Evolutionary conservation across 2,888 invertebrate species (phyloP), one percentile per base, ranked within the genome.

Genomic region (Coremacera marginata): DNA sequence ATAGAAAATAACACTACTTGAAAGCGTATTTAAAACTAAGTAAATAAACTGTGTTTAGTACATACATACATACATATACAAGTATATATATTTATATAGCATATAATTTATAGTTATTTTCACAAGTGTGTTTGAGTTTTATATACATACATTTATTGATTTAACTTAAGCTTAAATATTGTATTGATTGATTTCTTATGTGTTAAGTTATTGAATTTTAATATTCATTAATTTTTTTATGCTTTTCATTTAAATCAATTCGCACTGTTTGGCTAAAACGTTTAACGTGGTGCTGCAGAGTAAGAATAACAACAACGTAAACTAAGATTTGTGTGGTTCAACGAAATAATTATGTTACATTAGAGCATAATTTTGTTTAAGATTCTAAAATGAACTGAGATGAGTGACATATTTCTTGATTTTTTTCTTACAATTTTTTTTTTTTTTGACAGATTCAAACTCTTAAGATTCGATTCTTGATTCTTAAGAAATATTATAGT

Each of bases 21-120:
- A 51, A 73, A 62, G 44, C 49, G 25, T 72, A 44, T 44, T 62
- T 49, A 72, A 27, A 72, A 72, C 72, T 63, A 73, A 31, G 63
- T 51, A 73, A 63, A 63, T 63, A 31, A 73, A 63, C 31, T 73
- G 49, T 73, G 73, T 63, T 57, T 71, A 49, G 51, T 51, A 68
- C 44, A 68, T 68, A 71, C 9, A 22, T 51, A 51, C 22, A 31
- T 68, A 52, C 25, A 68, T 19, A 68, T 68, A 70, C 8, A 22
- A 22, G n/a, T n/a, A n/a, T n/a, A n/a, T n/a, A n/a, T n/a, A n/a
- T n/a, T n/a, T n/a, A 51, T 27, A 68, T 25, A 49, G 19, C 51
- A 57, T 34, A 34, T 57, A 37, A 16, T 31, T 70, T 31, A 55
- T 71, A 71, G 44, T 63, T 31, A 63, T 63, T 63, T 63, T 62